phyloP scores from a whole-genome alignment of 1,140 invertebrate species.

The Drosophila kepulauana region DNA sequence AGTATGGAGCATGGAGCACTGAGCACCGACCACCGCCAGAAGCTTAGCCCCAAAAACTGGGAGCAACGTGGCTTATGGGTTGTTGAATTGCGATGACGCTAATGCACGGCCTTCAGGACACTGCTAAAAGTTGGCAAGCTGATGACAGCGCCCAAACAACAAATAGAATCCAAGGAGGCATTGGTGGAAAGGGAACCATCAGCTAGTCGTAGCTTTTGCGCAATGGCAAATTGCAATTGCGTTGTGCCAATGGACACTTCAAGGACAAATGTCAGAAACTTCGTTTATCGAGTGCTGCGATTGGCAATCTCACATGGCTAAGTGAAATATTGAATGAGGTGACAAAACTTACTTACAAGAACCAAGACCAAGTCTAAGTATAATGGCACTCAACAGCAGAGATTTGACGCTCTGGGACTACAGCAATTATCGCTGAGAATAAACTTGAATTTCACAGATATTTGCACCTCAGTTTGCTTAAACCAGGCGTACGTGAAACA shows the following conservation, averaged over 20 bases:
- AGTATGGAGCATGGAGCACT: not conserved
- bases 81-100: constrained; percentile 30
- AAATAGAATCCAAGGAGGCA: not conserved
- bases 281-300: constrained; percentile 26
- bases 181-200: not conserved
- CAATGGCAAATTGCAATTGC: constrained; percentile 8
- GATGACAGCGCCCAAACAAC: constrained; percentile 35
- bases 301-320: constrained; percentile 10
- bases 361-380: not conserved
- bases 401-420: not conserved
- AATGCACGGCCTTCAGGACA: constrained; percentile 44
- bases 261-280: constrained; percentile 46
- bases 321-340: constrained; percentile 26
- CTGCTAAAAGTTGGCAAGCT: constrained; percentile 20
- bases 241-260: constrained; percentile 20
- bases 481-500: constrained; percentile 2
- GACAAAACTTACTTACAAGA: constrained; percentile 12
- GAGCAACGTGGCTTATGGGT: constrained; percentile 5
- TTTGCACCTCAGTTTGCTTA: not conserved
- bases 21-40: too few relatives aligned
- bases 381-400: not conserved
- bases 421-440: not conserved
- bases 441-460: not conserved
- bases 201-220: not conserved
- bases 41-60: not conserved